Evolutionary conservation across 2,113 vertebrate genomes (phyloP).

Genomic region (Mola mola): DNA sequence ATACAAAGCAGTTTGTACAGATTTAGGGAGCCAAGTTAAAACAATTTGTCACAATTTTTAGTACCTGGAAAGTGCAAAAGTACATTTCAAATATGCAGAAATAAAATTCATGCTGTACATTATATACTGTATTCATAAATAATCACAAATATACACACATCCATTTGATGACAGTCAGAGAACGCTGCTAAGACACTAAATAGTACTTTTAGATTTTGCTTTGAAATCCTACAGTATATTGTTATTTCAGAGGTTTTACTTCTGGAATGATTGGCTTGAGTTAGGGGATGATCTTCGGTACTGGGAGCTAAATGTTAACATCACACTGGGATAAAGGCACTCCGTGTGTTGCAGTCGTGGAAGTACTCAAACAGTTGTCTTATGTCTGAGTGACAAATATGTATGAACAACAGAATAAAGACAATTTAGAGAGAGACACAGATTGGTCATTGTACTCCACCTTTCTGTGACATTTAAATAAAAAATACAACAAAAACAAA

Average conservation of each 20-base stretch:
- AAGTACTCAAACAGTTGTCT: slow-evolving; percentile 58
- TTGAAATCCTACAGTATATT: slow-evolving; percentile 31
- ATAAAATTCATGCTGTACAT: slow-evolving; percentile 94
- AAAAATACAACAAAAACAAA: slow-evolving; percentile 28
- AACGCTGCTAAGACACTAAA: slow-evolving; percentile 72
- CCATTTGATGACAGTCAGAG: slow-evolving; percentile 77
- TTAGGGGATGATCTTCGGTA: slow-evolving; percentile 9
- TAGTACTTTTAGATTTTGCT: slow-evolving; percentile 43
- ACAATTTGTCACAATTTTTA: slow-evolving; percentile 89
- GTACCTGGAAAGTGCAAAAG: slow-evolving; percentile 96
- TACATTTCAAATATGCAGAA: slow-evolving; percentile 81
- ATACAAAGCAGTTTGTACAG: slow-evolving; percentile 92
- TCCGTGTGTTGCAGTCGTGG: slow-evolving; percentile 64
- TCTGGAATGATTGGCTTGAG: slow-evolving; percentile 66
- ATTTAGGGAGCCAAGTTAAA: slow-evolving; percentile 87
- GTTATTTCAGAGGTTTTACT: slow-evolving; percentile 43
- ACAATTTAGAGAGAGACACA: slow-evolving; percentile 37
- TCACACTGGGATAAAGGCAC: slow-evolving; percentile 76
- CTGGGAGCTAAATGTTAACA: slow-evolving; percentile 35
- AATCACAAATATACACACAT: slow-evolving; percentile 92
- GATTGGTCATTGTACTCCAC: slow-evolving; percentile 38
- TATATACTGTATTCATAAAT: slow-evolving; percentile 87
- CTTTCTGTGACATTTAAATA: slow-evolving; percentile 53
- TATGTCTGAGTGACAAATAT: slow-evolving; percentile 35
- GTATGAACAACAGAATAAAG: neutral